Evolutionary conservation across 2,113 vertebrate genomes (phyloP).

Genomic region (Porphyrio hochstetteri): DNA sequence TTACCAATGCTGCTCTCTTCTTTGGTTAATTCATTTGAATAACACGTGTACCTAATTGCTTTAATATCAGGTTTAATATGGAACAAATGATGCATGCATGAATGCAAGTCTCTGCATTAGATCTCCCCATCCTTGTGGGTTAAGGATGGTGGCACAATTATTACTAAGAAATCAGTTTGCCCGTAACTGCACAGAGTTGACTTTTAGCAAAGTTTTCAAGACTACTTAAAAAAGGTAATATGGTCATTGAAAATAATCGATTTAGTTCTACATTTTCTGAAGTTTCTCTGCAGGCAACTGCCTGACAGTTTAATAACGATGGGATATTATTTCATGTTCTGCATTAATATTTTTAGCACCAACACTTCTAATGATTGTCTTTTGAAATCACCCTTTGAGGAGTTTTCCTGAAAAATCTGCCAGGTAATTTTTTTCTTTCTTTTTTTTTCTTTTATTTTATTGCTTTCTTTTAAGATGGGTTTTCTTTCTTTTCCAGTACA

Average conservation of each 20-base stretch:
- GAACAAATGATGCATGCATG: neutral
- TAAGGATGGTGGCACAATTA: neutral
- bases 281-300: slow-evolving; percentile 25
- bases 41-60: neutral
- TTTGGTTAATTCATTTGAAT: neutral
- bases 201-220: slow-evolving; percentile 30
- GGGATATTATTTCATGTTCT: slow-evolving; percentile 11
- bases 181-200: neutral
- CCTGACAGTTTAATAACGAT: slow-evolving; percentile 31
- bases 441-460: neutral
- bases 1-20: neutral
- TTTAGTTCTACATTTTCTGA: slow-evolving; percentile 41
- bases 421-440: neutral
- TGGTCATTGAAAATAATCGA: neutral
- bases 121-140: neutral
- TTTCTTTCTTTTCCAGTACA: neutral
- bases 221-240: neutral
- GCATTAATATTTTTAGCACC: slow-evolving; percentile 46
- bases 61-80: neutral
- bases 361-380: neutral
- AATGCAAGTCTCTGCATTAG: neutral
- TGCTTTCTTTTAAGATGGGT: neutral
- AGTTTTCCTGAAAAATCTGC: neutral
- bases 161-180: neutral
- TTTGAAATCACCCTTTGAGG: neutral